Evolutionary conservation across 2,888 invertebrate species (phyloP), one percentile per base, ranked within the genome.

Genomic region (Brenthis ino): DNA sequence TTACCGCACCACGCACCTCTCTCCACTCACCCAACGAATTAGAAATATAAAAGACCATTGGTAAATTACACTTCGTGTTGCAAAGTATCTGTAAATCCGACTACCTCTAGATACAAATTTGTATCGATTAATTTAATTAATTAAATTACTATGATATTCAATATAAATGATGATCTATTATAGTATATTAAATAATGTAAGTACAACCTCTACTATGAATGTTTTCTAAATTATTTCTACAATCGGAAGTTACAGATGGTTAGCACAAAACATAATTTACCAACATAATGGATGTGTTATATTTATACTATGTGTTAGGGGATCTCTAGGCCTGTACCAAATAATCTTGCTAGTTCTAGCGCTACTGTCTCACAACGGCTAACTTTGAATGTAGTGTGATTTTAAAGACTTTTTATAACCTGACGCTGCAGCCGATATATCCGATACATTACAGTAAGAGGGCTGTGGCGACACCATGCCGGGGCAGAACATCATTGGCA

Each of bases 1-100:
- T 91, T 88, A 91, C 91, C 91, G 89, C 91, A 91, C 89, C 91
- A 91, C 91, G 89, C 91, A 88, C 91, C 88, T 79, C 69, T 77
- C 76, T 79, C 81, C 82, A 71, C 64, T 70, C 72, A 63, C 72
- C 69, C 70, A 53, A 55, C 64, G 51, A 64, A 63, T 56, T 60
- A 48, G 55, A 43, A 54, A 37, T 56, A 55, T 48, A 53, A 28
- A 28, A 47, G 58, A 63, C 50, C 53, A 58, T 65, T 67, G 67
- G 65, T 55, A 65, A 64, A 70, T 60, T 68, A 73, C 57, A 68
- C 57, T 68, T 60, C 50, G 64, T 63, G 57, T 37, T 64, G 37
- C 1, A n/a, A 37, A 28, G 3, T 48, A 28, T n/a, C 12, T 6
- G 11, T 12, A n/a, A 20, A 24, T 20, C 33, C 37, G 16, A 50